Base-by-base conservation (phyloP, 2,888 invertebrate genomes). In the Cosmia trapezina region DNA sequence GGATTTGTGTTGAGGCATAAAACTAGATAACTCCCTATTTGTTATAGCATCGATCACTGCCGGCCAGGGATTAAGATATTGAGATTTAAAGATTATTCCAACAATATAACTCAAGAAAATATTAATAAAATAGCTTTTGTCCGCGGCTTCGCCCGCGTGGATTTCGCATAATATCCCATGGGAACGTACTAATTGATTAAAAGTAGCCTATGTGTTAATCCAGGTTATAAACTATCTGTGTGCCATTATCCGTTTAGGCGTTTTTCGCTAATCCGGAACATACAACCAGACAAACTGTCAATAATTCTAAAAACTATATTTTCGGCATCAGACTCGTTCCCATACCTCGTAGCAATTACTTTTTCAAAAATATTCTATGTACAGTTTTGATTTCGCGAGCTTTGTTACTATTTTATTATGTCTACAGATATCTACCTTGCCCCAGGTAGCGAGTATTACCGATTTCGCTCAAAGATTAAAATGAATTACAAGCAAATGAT, bases 41-140 rank as follows among this genome's bases (percentile, higher is more conserved):
- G 86, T 81, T 83, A 86, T 81, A 74, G 83, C 91, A 93, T 93
- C 93, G 91, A 93, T 93, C 93, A 93, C 85, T 86, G 90, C 88
- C 88, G 88, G 83, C 87, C 84, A 74, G 49, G 92, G 93, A 92
- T 93, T 93, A 89, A 87, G 92, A 91, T 93, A 91, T 87, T 86
- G 86, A 88, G 88, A 91, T 91, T 90, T 88, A 87, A 77, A 89
- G 91, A 92, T 92, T 90, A 92, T 75, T 71, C 61, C 65, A 63
- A 78, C 75, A 82, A 86, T 84, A 78, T 72, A 82, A 84, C 67
- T 78, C 62, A 81, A 81, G 76, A 79, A 77, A 78, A 70, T 76
- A 77, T 83, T 62, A 71, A 76, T 78, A 80, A 70, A 82, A 1
- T 51, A 2, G 11, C 11, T 51, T n/a, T n/a, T n/a, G 4, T 5